Evolutionary conservation across 2,888 invertebrate species (phyloP), one percentile per base, ranked within the genome.

Genomic region (Trichogramma dendrolimi): DNA sequence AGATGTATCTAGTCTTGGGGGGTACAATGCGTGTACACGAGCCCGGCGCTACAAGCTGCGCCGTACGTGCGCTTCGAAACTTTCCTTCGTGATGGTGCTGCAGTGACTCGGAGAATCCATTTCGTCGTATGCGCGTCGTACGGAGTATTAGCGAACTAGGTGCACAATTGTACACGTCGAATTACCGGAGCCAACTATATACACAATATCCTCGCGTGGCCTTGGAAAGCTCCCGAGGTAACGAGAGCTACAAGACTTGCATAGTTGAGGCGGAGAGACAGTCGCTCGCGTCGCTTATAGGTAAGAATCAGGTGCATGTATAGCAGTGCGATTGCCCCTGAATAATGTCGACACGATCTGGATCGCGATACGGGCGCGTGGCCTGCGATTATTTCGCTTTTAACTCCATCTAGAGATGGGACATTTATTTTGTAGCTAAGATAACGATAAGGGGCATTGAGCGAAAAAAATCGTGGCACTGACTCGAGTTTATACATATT

Each of bases 91-190:
- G 27, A 27, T 27, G 27, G 3, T 27, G 27, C 27, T 27, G 27
- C 27, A 27, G 27, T 27, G 27, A 27, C 27, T n/a, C 44, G 54
- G 11, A 11, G 55, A 48, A 62, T 62, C 51, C 39, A 52, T 58
- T 58, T 55, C 58, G 51, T 14, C 48, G 42, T 2, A 43, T 27
- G 39, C 7, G 27, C 27, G 27, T 3, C 27, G 27, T 27, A 2
- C 27, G 27, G 54, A 47, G 48, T 49, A 41, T 56, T 47, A 58
- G 54, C 50, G 50, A 62, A 61, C 58, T 58, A 40, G 44, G 50
- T 38, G 10, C 46, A 58, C 27, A 27, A 27, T 55, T 58, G 62
- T 62, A 55, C 62, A 58, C 51, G 55, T 48, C 48, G 58, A 58
- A 61, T 61, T 61, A 61, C 44, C 50, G 44, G 44, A 27, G 27